These are phyloP conservation scores for Leucosticte australis DNA, from an alignment of 2,113 vertebrate species.

Conservation along the genomic window DNA sequence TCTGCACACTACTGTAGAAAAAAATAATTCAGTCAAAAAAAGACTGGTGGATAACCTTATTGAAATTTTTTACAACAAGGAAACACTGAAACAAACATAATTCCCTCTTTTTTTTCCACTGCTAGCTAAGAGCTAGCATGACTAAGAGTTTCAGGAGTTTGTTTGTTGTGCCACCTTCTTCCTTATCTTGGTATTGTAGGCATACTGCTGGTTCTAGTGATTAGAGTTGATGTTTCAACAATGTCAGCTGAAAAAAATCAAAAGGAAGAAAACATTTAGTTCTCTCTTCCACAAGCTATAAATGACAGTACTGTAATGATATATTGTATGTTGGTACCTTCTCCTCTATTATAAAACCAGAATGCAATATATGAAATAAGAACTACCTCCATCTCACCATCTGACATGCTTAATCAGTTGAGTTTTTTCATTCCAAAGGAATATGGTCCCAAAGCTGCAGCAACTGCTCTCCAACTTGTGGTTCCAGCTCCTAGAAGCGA, in stretches of 20 bases:
- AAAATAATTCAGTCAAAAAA: slow-evolving; percentile 20
- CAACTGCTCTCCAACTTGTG: slow-evolving; percentile 84
- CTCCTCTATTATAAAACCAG: neutral
- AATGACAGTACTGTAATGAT: neutral
- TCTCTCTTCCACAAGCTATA: neutral
- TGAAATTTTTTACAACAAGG: neutral
- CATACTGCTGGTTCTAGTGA: neutral
- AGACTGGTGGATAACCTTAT: neutral
- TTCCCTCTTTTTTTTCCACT: neutral
- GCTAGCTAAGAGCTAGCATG: neutral
- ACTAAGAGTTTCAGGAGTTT: neutral
- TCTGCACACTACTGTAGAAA: neutral
- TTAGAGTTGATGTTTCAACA: neutral
- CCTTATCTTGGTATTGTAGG: neutral
- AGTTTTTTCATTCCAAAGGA: slow-evolving; percentile 54
- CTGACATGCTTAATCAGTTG: slow-evolving; percentile 37
- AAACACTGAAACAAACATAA: neutral
- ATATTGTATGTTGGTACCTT: fast-evolving
- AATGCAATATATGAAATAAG: neutral
- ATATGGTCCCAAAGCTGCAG: slow-evolving; percentile 84
- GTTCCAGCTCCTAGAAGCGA: slow-evolving; percentile 84
- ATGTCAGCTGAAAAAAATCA: neutral
- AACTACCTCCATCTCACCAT: neutral
- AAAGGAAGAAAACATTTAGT: neutral
- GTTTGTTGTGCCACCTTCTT: neutral